A percentile compares a stretch with the other conserved stretches of the same genome.
Evolutionary conservation across 1,140 invertebrate species (phyloP).

Genomic region (Condylostylus longicornis): DNA sequence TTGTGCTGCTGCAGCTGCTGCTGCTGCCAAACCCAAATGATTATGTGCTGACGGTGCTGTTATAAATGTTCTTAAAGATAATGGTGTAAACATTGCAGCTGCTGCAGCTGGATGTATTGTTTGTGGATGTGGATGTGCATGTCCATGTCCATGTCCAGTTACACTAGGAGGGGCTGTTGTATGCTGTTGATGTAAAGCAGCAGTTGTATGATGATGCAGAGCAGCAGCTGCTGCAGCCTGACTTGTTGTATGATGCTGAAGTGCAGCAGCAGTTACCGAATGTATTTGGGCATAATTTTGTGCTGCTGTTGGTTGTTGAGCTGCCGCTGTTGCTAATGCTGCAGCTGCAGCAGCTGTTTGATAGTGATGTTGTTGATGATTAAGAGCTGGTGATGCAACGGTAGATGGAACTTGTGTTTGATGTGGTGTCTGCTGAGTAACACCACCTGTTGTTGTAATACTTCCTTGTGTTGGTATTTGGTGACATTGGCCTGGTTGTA

Average conservation of each 20-base stretch:
- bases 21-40: slow-evolving; percentile 1
- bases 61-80: slow-evolving; percentile 9
- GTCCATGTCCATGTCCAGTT: slow-evolving; percentile 20
- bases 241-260: slow-evolving; percentile 22
- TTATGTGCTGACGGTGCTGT: slow-evolving; percentile 3
- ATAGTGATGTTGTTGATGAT: slow-evolving; percentile 5
- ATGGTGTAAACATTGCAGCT: slow-evolving; percentile 11
- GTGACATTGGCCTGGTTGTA: too few relatives aligned
- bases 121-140: slow-evolving; percentile 21
- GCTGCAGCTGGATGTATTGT: slow-evolving; percentile 9
- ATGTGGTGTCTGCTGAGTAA: slow-evolving; percentile 2
- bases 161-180: slow-evolving; percentile 19
- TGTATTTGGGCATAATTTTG: not conserved
- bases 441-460: not conserved
- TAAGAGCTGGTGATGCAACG: slow-evolving; percentile 2
- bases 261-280: slow-evolving; percentile 4
- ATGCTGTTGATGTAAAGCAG: slow-evolving; percentile 15
- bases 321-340: slow-evolving; percentile 3
- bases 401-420: slow-evolving; percentile 1
- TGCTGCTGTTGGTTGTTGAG: not conserved
- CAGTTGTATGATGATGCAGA: not conserved
- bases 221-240: not conserved
- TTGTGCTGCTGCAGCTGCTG: slow-evolving; percentile 2
- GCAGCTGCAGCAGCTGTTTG: slow-evolving; percentile 2
- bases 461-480: slow-evolving; percentile 1